These are phyloP conservation scores for Enteromius trimaculatus DNA, from an alignment of 2,797 vertebrate genomes.

Conservation along the genomic window DNA sequence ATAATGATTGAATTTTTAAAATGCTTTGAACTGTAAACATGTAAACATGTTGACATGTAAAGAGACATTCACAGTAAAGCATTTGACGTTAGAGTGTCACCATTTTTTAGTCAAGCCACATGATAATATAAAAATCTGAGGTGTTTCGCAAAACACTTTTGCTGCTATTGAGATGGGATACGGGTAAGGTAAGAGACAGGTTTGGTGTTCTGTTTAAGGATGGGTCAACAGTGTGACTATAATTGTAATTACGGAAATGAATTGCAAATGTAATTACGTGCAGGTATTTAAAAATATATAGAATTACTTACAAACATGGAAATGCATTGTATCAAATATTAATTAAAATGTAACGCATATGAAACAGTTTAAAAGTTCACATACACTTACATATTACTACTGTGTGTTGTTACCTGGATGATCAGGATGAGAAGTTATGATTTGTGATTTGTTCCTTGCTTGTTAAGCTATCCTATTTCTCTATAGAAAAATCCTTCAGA, in stretches of 20 bases:
- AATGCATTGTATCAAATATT: too few species aligned
- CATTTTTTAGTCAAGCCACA: background rate
- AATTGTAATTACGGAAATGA: too few species aligned
- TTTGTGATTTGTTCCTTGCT: background rate
- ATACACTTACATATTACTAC: background rate
- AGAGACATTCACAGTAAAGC: background rate
- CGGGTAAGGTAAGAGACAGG: too few species aligned
- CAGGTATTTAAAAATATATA: too few species aligned
- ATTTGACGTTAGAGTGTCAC: background rate
- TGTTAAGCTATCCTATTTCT: background rate
- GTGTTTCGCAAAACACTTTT: too few species aligned
- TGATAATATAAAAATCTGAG: background rate
- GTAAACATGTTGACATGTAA: too few species aligned
- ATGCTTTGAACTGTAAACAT: background rate
- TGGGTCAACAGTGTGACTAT: too few species aligned
- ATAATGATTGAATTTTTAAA: background rate
- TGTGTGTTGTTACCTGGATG: background rate
- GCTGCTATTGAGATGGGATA: too few species aligned
- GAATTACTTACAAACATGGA: too few species aligned
- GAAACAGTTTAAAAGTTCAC: background rate
- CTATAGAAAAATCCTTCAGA: background rate
- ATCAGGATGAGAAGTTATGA: background rate
- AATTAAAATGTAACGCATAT: background rate
- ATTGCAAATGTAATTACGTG: too few species aligned
- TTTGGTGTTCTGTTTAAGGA: too few species aligned